A percentile compares a stretch with the other conserved stretches of the same genome.
Evolutionary conservation across 1,140 invertebrate genomes (phyloP).

Genomic region (Mycetomoellerius zeteki): DNA sequence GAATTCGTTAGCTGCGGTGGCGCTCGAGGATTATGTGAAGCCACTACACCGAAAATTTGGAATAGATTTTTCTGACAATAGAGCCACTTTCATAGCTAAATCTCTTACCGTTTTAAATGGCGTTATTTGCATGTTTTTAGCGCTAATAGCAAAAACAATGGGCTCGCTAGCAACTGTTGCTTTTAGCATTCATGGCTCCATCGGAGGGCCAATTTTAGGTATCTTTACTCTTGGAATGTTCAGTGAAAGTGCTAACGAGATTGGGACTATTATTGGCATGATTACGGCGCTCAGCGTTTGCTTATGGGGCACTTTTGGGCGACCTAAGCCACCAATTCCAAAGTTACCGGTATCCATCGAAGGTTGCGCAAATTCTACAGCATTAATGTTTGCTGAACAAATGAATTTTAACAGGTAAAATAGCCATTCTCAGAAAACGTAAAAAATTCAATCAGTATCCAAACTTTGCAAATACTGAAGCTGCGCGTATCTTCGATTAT

Average conservation of each 20-base stretch:
- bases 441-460: not conserved
- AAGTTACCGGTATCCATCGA: slow-evolving; percentile 88
- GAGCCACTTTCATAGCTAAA: slow-evolving; percentile 86
- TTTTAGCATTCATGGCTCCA: slow-evolving; percentile 91
- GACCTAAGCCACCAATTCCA: slow-evolving; percentile 89
- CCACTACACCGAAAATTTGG: slow-evolving; percentile 74
- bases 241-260: slow-evolving; percentile 89
- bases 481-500: not conserved
- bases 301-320: slow-evolving; percentile 94
- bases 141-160: slow-evolving; percentile 91
- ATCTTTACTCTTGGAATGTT: slow-evolving; percentile 94
- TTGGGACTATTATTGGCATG: slow-evolving; percentile 92
- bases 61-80: slow-evolving; percentile 82
- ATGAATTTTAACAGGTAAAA: slow-evolving; percentile 23
- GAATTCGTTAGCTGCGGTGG: slow-evolving; percentile 95
- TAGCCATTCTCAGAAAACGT: not conserved
- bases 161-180: slow-evolving; percentile 92
- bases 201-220: slow-evolving; percentile 93
- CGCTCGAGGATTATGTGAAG: slow-evolving; percentile 93
- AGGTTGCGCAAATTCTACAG: slow-evolving; percentile 86
- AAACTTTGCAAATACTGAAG: not conserved
- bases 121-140: slow-evolving; percentile 89
- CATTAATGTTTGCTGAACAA: not conserved
- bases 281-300: slow-evolving; percentile 90
- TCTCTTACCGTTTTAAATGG: slow-evolving; percentile 91